Evolutionary conservation across 2,113 vertebrate genomes (phyloP).

Genomic region (Sprattus sprattus): DNA sequence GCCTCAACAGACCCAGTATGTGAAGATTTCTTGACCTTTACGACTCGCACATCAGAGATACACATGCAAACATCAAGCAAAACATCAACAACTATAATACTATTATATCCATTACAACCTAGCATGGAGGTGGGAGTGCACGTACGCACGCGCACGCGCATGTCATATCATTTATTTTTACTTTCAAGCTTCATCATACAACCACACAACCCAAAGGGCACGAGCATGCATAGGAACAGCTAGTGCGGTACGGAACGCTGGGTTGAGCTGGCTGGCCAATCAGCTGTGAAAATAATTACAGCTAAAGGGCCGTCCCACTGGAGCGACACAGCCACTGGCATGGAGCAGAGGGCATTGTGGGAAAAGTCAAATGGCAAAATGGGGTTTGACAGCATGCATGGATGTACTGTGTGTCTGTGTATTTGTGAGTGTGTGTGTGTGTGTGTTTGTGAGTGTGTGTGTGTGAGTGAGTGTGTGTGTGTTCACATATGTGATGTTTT

Average conservation of each 20-base stretch:
- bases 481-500: background rate
- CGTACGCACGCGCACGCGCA: background rate
- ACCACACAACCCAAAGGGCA: background rate
- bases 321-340: slow-evolving; percentile 28
- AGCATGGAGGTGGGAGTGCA: background rate
- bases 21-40: no score
- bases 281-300: slow-evolving; percentile 49
- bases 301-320: slow-evolving; percentile 20
- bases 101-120: no score
- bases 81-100: background rate
- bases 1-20: no score
- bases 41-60: background rate
- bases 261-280: slow-evolving; percentile 28
- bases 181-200: background rate
- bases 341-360: background rate
- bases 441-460: background rate
- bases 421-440: background rate
- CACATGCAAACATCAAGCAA: background rate
- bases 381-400: slow-evolving; percentile 7
- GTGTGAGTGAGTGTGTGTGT: background rate
- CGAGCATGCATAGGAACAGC: background rate
- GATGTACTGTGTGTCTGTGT: background rate
- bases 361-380: background rate
- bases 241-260: background rate
- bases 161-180: background rate